These are phyloP conservation scores for Moxostoma hubbsi DNA, from an alignment of 2,797 vertebrate genomes.

Conservation along the genomic window DNA sequence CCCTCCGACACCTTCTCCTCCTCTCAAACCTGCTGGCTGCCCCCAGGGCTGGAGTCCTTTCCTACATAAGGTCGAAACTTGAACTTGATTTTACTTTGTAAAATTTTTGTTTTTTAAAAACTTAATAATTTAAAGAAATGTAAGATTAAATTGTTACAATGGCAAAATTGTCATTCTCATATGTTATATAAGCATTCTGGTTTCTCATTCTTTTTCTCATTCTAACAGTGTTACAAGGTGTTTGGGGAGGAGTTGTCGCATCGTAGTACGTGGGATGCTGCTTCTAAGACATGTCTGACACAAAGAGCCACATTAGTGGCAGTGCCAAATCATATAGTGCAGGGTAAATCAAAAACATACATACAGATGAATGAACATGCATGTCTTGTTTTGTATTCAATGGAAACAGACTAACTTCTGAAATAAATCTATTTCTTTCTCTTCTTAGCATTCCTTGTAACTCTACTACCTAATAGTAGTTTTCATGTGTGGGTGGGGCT, in stretches of 20 bases:
- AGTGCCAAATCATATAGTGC: slow-evolving; percentile 86
- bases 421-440: background rate
- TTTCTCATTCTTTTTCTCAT: background rate
- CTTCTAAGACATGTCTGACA: slow-evolving; percentile 83
- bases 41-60: slow-evolving; percentile 84
- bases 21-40: slow-evolving; percentile 79
- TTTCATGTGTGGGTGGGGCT: slow-evolving; percentile 92
- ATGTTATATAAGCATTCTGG: background rate
- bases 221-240: slow-evolving; percentile 86
- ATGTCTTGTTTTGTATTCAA: background rate
- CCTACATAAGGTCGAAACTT: slow-evolving; percentile 84
- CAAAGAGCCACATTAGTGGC: slow-evolving; percentile 84
- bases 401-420: background rate
- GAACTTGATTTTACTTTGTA: no score
- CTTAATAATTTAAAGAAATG: no score
- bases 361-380: background rate
- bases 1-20: slow-evolving; percentile 73
- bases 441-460: slow-evolving; percentile 87
- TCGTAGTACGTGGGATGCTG: slow-evolving; percentile 86
- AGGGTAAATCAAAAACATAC: slow-evolving; percentile 78
- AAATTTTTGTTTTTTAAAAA: no score
- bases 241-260: slow-evolving; percentile 77
- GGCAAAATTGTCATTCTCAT: no score
- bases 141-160: no score
- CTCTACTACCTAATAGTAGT: slow-evolving; percentile 84